Conservation (phyloP, 2,888 invertebrate genomes). For the Encarsia formosa region DNA sequence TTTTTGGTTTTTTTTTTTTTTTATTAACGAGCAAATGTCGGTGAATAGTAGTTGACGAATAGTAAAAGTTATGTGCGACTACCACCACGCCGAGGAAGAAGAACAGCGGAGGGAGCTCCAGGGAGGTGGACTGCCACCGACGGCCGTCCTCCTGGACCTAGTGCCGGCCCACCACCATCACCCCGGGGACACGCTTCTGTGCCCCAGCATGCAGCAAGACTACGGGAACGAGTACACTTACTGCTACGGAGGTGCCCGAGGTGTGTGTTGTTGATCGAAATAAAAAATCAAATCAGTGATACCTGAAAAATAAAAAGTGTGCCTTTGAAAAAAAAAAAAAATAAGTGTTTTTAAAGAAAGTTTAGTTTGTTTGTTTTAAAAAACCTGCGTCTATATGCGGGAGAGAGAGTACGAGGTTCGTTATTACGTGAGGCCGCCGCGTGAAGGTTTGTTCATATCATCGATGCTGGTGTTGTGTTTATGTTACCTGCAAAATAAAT, state of each 20-base stretch:
- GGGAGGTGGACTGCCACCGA: not conserved
- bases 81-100: not conserved
- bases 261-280: constrained; percentile 34
- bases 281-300: no score
- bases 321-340: constrained; percentile 10
- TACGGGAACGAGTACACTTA: constrained; percentile 52
- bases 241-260: constrained; percentile 49
- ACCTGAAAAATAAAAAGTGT: constrained; percentile 5
- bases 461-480: no score
- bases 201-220: constrained; percentile 47
- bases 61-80: no score
- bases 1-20: no score
- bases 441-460: no score
- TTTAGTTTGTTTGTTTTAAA: constrained; percentile 1
- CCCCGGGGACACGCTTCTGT: constrained; percentile 46
- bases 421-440: constrained; percentile 27
- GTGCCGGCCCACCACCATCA: constrained; percentile 31
- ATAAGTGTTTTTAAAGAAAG: not conserved
- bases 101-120: not conserved
- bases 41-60: no score
- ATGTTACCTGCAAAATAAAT: no score
- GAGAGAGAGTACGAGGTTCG: constrained; percentile 29
- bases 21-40: no score
- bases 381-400: constrained; percentile 18
- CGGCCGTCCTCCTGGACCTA: constrained; percentile 44